Base-by-base conservation (phyloP, 1,140 invertebrate genomes). In the Mactra quadrangularis region DNA sequence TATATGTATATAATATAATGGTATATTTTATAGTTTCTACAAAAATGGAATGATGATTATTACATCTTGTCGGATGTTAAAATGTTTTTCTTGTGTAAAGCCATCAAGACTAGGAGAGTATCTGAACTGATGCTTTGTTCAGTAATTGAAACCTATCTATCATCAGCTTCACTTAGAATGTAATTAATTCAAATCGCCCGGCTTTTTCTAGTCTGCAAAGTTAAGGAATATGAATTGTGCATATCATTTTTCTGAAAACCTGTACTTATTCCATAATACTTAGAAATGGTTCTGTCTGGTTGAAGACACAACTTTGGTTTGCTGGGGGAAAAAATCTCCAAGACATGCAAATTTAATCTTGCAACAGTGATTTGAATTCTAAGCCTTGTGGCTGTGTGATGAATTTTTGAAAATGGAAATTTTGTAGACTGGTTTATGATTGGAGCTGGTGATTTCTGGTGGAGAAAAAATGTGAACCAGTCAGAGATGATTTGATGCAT, bases 171-270 rank as follows among this genome's bases (percentile, higher is more conserved):
- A 64, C 47, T 50, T 64, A 57, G 64, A 68, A 50, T 70, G 57
- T 70, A 81, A 81, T 81, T 62, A 81, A 81, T 81, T 62, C 62
- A 81, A 71, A 81, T 81, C 77, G 25, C 52, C 22, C 19, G 76
- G 77, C 50, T 81, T 81, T 71, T 50, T n/a, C 41, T 50, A 68
- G 64, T 53, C 66, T 68, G 77, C 50, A 71, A 70, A 50, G 22
- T 64, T 81, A 55, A 53, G 47, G 77, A 81, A 60, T 81, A 81
- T 81, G 66, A 81, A 81, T 81, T 81, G 45, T 71, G 64, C 50
- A 29, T 70, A 70, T 64, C 33, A 70, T 81, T 77, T 68, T 71
- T 70, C 41, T 52, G 47, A 25, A 71, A 59, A 81, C 47, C 64
- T 11, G 77, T 81, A 81, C 68, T 79, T 70, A 71, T 81, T 71